These are phyloP conservation scores for Onychomys torridus DNA, from an alignment of 2,797 vertebrate genomes.

Conservation along the genomic window DNA sequence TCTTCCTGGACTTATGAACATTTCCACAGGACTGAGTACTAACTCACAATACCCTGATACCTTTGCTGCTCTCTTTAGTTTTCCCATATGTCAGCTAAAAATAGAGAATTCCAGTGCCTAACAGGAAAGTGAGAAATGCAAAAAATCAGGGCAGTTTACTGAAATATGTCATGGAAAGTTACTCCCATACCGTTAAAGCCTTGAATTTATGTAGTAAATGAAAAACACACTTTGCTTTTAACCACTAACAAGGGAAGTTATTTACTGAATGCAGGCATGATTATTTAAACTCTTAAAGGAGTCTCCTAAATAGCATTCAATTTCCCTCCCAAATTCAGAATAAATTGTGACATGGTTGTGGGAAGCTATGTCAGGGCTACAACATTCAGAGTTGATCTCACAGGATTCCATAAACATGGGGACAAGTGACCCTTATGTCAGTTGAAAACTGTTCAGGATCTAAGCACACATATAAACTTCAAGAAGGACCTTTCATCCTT, in stretches of 20 bases:
- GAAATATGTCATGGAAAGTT: background rate
- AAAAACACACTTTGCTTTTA: background rate
- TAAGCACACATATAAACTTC: background rate
- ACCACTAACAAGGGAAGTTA: background rate
- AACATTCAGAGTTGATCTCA: background rate
- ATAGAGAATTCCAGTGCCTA: background rate
- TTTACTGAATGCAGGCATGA: background rate
- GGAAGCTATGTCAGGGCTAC: background rate
- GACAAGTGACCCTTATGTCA: background rate
- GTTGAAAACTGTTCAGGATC: background rate
- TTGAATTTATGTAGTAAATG: background rate
- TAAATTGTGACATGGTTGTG: background rate
- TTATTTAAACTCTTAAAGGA: background rate
- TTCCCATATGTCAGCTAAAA: background rate
- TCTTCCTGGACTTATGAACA: background rate
- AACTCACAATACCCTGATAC: background rate
- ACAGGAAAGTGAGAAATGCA: fast-evolving
- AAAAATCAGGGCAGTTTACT: background rate
- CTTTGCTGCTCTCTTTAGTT: background rate
- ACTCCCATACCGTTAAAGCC: fast-evolving
- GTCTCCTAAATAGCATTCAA: background rate
- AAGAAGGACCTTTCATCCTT: background rate
- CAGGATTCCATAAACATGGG: background rate
- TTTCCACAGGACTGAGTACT: background rate
- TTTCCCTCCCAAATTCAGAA: constrained; percentile 6